Evolutionary conservation across 2,888 invertebrate genomes (phyloP).

Genomic region (Phyllotreta striolata): DNA sequence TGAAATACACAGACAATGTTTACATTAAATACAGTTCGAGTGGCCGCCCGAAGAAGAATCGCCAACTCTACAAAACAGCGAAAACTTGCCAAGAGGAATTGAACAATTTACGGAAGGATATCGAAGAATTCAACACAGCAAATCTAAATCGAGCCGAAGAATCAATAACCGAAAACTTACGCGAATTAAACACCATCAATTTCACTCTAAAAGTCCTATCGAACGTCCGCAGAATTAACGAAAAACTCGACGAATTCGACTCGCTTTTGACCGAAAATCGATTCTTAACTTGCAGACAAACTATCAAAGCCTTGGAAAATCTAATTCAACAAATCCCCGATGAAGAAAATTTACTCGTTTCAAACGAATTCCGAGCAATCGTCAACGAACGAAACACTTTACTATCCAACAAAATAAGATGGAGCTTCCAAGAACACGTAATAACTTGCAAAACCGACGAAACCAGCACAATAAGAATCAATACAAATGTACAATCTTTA

Average conservation of each 20-base stretch:
- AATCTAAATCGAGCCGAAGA: conserved; percentile 69
- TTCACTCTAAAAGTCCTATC: conserved; percentile 65
- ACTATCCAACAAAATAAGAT: conserved; percentile 62
- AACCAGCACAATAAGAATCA: conserved; percentile 57
- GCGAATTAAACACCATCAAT: conserved; percentile 66
- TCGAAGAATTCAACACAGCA: conserved; percentile 65
- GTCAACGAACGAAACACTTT: conserved; percentile 62
- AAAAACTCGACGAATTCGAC: conserved; percentile 56
- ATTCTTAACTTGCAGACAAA: conserved; percentile 63
- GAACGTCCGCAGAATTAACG: conserved; percentile 59
- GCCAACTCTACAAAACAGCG: conserved; percentile 36
- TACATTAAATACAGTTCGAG: conserved; percentile 66
- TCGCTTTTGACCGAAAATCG: conserved; percentile 51
- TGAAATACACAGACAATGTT: conserved; percentile 66
- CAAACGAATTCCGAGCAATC: conserved; percentile 62
- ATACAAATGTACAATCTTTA: conserved; percentile 57
- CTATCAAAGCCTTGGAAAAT: conserved; percentile 62
- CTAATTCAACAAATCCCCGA: conserved; percentile 62
- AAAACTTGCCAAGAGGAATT: conserved; percentile 36
- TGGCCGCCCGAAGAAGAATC: conserved; percentile 35
- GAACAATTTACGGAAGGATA: conserved; percentile 57
- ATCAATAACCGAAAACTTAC: conserved; percentile 67
- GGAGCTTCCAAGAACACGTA: conserved; percentile 65
- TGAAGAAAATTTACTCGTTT: conserved; percentile 65
- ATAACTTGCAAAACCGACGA: conserved; percentile 51